phyloP scores from a whole-genome alignment of 2,888 invertebrate species.

The Clivina fossor region DNA sequence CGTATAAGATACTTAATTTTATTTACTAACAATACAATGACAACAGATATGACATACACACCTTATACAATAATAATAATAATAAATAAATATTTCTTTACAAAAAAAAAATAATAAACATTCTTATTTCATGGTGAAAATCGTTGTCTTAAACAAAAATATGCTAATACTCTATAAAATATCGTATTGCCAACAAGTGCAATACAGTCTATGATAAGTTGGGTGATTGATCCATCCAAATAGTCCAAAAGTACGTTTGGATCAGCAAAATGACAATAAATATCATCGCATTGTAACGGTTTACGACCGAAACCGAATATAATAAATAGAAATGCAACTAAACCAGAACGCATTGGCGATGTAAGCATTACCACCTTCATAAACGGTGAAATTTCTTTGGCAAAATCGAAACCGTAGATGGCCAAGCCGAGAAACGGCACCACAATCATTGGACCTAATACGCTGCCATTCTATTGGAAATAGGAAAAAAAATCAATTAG shows the following conservation, averaged over 20 bases:
- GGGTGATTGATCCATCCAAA: conserved; percentile 60
- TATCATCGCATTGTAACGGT: conserved; percentile 60
- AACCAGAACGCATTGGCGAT: conserved; percentile 67
- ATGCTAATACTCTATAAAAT: conserved; percentile 60
- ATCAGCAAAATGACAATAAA: conserved; percentile 68
- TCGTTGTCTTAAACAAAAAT: conserved; percentile 61
- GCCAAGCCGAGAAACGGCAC: conserved; percentile 70
- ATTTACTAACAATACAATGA: too few relatives aligned
- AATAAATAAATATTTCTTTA: too few relatives aligned
- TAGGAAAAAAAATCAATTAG: too few relatives aligned
- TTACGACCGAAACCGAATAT: conserved; percentile 65
- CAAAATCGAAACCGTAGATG: conserved; percentile 71
- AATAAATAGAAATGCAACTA: conserved; percentile 63
- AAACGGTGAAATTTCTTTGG: conserved; percentile 60
- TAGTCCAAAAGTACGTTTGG: conserved; percentile 64
- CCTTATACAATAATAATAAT: too few relatives aligned
- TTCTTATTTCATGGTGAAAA: conserved; percentile 58
- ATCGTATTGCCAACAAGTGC: conserved; percentile 59
- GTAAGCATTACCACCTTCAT: conserved; percentile 66
- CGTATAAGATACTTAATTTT: too few relatives aligned
- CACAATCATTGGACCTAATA: conserved; percentile 65
- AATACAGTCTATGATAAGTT: conserved; percentile 61
- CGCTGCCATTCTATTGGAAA: conserved; percentile 65
- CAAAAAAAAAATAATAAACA: too few relatives aligned
- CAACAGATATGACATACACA: too few relatives aligned